A percentile compares a stretch with the other conserved stretches of the same genome.
These are phyloP conservation scores for Tethya wilhelma DNA, from an alignment of 37 sponge, comb jelly and placozoan species.

Conservation along the genomic window DNA sequence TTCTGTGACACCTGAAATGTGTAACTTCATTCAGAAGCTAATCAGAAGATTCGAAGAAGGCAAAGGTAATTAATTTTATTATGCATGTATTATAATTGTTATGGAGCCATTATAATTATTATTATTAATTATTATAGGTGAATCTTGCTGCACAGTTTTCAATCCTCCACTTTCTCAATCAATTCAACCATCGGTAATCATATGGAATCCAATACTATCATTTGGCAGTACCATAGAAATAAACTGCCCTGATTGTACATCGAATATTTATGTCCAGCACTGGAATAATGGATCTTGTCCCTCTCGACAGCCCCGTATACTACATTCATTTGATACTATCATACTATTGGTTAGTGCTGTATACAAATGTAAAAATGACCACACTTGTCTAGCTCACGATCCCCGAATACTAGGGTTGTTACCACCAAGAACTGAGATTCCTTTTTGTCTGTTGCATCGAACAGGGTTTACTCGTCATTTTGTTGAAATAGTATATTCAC, in stretches of 20 bases:
- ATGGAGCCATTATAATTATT: not conserved
- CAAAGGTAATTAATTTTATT: not conserved
- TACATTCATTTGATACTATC: not conserved
- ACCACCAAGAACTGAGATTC: not conserved
- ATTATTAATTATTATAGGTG: not conserved
- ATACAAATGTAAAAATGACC: not conserved
- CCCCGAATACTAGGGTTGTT: not conserved
- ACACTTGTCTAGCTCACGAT: constrained; percentile 27
- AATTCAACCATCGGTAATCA: not conserved
- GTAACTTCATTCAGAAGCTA: not conserved
- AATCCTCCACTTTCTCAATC: not conserved
- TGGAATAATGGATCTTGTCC: not conserved
- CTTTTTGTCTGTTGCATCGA: constrained; percentile 17
- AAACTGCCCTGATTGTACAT: not conserved
- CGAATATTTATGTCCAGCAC: not conserved
- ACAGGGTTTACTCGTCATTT: constrained; percentile 25
- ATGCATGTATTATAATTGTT: not conserved
- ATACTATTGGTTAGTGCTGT: not conserved
- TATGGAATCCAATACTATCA: not conserved
- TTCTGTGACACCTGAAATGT: not conserved
- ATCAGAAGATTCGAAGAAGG: not conserved
- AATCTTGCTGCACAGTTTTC: not conserved
- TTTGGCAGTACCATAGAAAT: not conserved
- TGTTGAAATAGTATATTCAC: not conserved
- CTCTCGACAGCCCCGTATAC: not conserved